A percentile compares a stretch with the other conserved stretches of the same genome.
Conservation (phyloP, 2,797 vertebrate genomes). For the Pseudochirops corinnae region DNA sequence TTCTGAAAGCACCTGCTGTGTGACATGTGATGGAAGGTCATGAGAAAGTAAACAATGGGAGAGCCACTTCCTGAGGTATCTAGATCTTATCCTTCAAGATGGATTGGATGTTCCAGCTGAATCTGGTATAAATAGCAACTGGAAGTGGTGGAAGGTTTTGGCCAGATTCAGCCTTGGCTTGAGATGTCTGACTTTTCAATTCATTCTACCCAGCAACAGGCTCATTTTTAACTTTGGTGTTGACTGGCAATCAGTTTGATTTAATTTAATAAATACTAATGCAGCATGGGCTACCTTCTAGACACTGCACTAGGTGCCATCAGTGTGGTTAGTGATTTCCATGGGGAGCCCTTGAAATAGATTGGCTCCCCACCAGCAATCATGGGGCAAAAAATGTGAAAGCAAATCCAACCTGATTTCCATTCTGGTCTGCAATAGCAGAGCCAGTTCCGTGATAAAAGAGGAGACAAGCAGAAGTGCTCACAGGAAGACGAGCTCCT, state of each 20-base stretch:
- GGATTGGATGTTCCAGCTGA: constrained; percentile 51
- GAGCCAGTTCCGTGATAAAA: not conserved
- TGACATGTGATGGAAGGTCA: constrained; percentile 64
- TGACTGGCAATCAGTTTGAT: not conserved
- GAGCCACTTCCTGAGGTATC: constrained; percentile 67
- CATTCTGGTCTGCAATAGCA: not conserved
- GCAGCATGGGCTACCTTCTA: not conserved
- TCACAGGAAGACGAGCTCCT: not conserved
- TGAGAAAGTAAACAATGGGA: constrained; percentile 76
- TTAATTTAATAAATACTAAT: not conserved
- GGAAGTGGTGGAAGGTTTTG: not conserved
- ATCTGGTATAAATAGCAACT: constrained; percentile 66
- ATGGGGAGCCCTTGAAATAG: not conserved
- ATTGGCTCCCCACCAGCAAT: not conserved
- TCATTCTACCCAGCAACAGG: not conserved
- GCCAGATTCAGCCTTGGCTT: not conserved
- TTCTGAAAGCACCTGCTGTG: constrained; percentile 71
- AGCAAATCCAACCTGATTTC: not conserved
- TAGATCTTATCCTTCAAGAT: constrained; percentile 71
- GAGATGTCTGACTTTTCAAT: not conserved
- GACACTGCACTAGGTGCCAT: not conserved
- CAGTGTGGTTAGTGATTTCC: not conserved
- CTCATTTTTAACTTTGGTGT: not conserved
- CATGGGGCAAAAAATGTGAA: not conserved
- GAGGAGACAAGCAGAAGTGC: not conserved